A percentile compares a stretch with the other conserved stretches of the same genome.
Conservation (phyloP, 2,113 vertebrate species). For the Corynorhinus townsendii region DNA sequence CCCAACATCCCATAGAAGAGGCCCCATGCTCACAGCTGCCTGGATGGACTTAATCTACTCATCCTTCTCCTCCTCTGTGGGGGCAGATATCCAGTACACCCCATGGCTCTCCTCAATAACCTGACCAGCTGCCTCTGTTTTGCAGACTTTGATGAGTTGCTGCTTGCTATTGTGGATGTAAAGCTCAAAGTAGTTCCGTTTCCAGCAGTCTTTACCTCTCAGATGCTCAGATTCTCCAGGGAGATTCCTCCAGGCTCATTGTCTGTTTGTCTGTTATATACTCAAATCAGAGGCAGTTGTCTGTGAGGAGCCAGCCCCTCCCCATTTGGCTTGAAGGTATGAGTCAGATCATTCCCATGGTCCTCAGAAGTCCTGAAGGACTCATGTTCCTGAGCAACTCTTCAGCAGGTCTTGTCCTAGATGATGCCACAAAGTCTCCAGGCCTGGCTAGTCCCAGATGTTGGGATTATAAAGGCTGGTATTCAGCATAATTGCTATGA, state of each 20-base stretch:
- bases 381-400: slow-evolving; percentile 89
- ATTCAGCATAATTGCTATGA: slow-evolving; percentile 90
- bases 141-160: slow-evolving; percentile 90
- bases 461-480: slow-evolving; percentile 91
- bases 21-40: slow-evolving; percentile 89
- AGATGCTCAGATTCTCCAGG: slow-evolving; percentile 90
- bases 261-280: slow-evolving; percentile 86
- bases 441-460: slow-evolving; percentile 86
- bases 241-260: slow-evolving; percentile 80
- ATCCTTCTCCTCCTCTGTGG: slow-evolving; percentile 89
- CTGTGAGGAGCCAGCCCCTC: slow-evolving; percentile 91
- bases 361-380: slow-evolving; percentile 86
- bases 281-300: slow-evolving; percentile 94
- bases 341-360: slow-evolving; percentile 86
- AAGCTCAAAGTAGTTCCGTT: slow-evolving; percentile 89
- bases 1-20: slow-evolving; percentile 92
- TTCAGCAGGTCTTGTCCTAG: slow-evolving; percentile 87
- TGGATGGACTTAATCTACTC: slow-evolving; percentile 93
- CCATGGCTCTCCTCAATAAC: slow-evolving; percentile 91
- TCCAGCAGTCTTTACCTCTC: slow-evolving; percentile 86
- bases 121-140: slow-evolving; percentile 88
- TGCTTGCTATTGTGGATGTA: slow-evolving; percentile 92
- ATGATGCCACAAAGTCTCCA: slow-evolving; percentile 89
- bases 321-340: slow-evolving; percentile 89
- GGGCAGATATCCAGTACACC: slow-evolving; percentile 89